Evolutionary conservation across 2,888 invertebrate genomes (phyloP), one percentile per base, ranked within the genome.

Genomic region (Unio pictorum): DNA sequence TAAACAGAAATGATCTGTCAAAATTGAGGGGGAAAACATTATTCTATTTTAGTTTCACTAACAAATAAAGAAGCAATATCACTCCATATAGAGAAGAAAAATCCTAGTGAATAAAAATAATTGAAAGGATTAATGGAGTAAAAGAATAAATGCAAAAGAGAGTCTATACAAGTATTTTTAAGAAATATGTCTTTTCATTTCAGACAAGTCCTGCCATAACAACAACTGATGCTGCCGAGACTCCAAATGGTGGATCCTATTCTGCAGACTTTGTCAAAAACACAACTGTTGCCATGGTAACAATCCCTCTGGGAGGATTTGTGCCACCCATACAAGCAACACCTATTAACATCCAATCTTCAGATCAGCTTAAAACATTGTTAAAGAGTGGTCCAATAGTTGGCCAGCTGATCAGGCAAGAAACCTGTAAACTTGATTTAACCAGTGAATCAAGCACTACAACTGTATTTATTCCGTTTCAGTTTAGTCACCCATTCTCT

Each of bases 401-500:
- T 63, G 84, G 85, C 11, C 85, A 86, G 73, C 68, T 86, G 58
- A 79, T 85, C 20, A 69, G 76, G 56, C 82, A 76, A 64, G 72
- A 72, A 20, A 55, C 26, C 17, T 28, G 66, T 17, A 66, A 71
- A 63, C 66, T 64, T 15, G 65, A 62, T 28, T 56, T 28, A 18
- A 55, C 62, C 60, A 59, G 67, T 55, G 60, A 67, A 45, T 63
- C 72, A 61, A 69, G 73, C 57, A 59, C 73, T 55, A 67, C 72
- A 15, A 66, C 72, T 7, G 58, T 67, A 4, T 76, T 73, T 70
- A 62, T 81, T 55, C 82, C 85, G 28, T 86, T 87, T 70, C 86
- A 84, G 67, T 87, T 87, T 70, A 82, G 80, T 73, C 84, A 85
- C 69, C 86, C 87, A 56, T 86, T 86, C 70, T 71, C 72, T 11